These are phyloP conservation scores for Neoarius graeffei DNA, from an alignment of 2,113 vertebrate genomes.

Conservation along the genomic window DNA sequence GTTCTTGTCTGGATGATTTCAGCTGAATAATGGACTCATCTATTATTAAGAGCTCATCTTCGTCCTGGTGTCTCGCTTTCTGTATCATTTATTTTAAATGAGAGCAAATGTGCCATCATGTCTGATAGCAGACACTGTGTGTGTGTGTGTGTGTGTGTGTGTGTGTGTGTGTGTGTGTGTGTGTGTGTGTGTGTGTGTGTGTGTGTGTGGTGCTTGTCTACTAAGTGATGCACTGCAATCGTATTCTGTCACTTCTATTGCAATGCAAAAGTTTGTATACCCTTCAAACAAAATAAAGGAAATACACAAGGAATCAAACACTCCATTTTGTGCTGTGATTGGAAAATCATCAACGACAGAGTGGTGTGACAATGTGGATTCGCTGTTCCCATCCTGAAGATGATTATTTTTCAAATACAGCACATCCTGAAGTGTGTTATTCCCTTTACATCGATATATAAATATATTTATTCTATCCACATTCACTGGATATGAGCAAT, in stretches of 20 bases:
- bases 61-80: constrained; percentile 17
- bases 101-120: constrained; percentile 27
- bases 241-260: background rate
- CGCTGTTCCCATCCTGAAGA: background rate
- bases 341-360: background rate
- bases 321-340: background rate
- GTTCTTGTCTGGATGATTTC: constrained; percentile 40
- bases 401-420: background rate
- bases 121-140: background rate
- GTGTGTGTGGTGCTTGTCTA: background rate
- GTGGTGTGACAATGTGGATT: background rate
- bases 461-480: too few relatives aligned
- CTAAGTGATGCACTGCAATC: background rate
- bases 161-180: background rate
- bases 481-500: too few relatives aligned
- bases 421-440: background rate
- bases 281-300: background rate
- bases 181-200: too few relatives aligned
- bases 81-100: constrained; percentile 49
- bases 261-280: background rate
- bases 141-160: constrained; percentile 12
- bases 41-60: constrained; percentile 44
- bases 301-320: background rate
- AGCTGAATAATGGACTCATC: constrained; percentile 49
- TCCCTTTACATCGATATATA: background rate